Percentiles rank a stretch among this genome's conserved stretches.
Evolutionary conservation across 2,888 invertebrate genomes (phyloP).

Genomic region (Cacoxenus indagator): DNA sequence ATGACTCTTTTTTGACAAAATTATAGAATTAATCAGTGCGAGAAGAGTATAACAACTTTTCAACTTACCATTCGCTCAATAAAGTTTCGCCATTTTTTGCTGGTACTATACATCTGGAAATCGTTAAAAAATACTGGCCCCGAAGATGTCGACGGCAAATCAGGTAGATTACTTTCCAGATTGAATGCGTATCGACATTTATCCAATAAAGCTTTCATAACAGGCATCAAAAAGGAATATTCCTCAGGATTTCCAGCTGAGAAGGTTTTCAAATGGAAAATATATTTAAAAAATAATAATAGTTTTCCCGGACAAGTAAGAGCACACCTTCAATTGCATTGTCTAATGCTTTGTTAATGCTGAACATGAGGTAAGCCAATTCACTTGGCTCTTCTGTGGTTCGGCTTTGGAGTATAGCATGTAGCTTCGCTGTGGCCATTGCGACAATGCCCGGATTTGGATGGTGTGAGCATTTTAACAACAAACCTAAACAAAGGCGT

Average conservation of each 20-base stretch:
- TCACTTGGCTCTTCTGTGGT: constrained; percentile 73
- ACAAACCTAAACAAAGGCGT: constrained; percentile 71
- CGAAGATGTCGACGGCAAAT: constrained; percentile 72
- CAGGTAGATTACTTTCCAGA: constrained; percentile 69
- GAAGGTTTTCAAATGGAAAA: constrained; percentile 16
- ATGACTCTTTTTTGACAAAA: too few species aligned
- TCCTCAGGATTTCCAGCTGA: constrained; percentile 73
- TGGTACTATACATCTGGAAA: constrained; percentile 74
- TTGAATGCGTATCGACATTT: constrained; percentile 70
- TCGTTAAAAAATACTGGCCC: constrained; percentile 76
- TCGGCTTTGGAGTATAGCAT: constrained; percentile 74
- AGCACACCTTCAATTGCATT: constrained; percentile 71
- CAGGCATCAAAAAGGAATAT: constrained; percentile 76
- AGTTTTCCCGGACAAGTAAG: background rate
- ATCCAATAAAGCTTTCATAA: constrained; percentile 75
- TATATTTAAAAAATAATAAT: background rate
- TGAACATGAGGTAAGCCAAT: constrained; percentile 73
- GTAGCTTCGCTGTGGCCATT: constrained; percentile 75
- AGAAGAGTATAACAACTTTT: background rate
- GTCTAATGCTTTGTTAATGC: constrained; percentile 71
- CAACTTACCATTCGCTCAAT: constrained; percentile 72
- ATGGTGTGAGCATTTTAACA: constrained; percentile 72
- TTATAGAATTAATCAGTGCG: background rate
- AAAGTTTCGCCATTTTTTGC: constrained; percentile 74
- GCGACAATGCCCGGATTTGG: constrained; percentile 74